Conservation (phyloP, 2,888 invertebrate species). For the Ceraclea dissimilis region DNA sequence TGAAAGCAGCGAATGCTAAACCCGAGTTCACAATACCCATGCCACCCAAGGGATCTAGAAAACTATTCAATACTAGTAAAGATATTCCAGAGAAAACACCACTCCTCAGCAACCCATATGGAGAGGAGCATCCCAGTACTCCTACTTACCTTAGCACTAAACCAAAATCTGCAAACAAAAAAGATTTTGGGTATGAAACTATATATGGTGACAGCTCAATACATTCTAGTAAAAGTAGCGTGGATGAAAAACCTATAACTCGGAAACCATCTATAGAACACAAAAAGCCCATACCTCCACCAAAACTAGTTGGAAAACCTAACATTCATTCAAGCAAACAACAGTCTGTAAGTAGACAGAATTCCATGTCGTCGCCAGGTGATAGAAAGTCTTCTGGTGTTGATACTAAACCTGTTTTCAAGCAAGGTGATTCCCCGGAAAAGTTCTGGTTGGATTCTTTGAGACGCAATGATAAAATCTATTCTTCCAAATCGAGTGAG, state of each 20-base stretch:
- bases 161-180: slow-evolving; percentile 20
- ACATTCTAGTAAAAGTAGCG: not conserved
- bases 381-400: slow-evolving; percentile 19
- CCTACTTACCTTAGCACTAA: not conserved
- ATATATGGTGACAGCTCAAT: slow-evolving; percentile 17
- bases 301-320: slow-evolving; percentile 15
- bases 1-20: not conserved
- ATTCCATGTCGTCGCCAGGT: slow-evolving; percentile 14
- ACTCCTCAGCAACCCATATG: not conserved
- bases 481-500: slow-evolving; percentile 28
- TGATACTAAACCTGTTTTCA: slow-evolving; percentile 26
- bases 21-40: not conserved
- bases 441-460: slow-evolving; percentile 51
- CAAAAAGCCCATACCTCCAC: slow-evolving; percentile 23
- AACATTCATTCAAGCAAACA: not conserved
- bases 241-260: slow-evolving; percentile 5
- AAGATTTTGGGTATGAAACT: slow-evolving; percentile 25
- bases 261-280: slow-evolving; percentile 12
- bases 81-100: not conserved
- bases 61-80: not conserved
- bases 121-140: not conserved
- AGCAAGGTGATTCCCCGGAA: slow-evolving; percentile 32
- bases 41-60: not conserved
- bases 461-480: slow-evolving; percentile 46
- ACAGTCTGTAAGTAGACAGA: slow-evolving; percentile 15